Evolutionary conservation across 2,113 vertebrate genomes (phyloP).

Genomic region (Thinocorus orbignyianus): DNA sequence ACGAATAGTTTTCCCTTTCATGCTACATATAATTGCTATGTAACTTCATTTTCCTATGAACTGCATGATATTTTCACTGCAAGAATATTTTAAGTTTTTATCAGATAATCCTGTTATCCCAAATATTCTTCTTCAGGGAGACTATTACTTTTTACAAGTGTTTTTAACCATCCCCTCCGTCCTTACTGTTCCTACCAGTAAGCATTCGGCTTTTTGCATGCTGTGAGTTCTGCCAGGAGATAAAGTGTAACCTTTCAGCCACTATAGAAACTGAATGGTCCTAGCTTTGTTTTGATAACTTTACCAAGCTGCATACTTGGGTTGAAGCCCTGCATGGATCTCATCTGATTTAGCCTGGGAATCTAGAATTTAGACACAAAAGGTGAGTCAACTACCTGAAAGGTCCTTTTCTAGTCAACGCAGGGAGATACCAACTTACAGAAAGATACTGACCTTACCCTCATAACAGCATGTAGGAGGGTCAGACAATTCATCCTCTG

Average conservation of each 20-base stretch:
- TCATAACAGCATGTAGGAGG: not conserved
- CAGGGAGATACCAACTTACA: not conserved
- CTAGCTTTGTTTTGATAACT: not conserved
- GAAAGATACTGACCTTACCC: not conserved
- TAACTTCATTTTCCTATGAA: not conserved
- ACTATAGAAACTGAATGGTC: not conserved
- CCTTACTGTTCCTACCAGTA: not conserved
- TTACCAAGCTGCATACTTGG: not conserved
- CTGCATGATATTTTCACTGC: not conserved
- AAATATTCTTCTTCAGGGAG: not conserved
- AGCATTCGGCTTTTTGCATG: not conserved
- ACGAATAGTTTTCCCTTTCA: not conserved
- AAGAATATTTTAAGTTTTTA: conserved; percentile 10
- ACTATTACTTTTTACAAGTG: not conserved
- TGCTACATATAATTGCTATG: not conserved
- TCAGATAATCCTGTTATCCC: not conserved
- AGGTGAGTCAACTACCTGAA: not conserved
- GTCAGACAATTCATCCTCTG: not conserved
- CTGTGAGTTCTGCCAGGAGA: not conserved
- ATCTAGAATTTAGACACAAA: not conserved
- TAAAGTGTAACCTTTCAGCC: not conserved
- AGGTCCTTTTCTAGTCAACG: not conserved
- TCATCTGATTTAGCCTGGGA: not conserved
- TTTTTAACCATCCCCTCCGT: not conserved
- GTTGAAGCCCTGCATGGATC: not conserved